Base-by-base conservation (phyloP, 2,888 invertebrate species). In the Cryptus armator region DNA sequence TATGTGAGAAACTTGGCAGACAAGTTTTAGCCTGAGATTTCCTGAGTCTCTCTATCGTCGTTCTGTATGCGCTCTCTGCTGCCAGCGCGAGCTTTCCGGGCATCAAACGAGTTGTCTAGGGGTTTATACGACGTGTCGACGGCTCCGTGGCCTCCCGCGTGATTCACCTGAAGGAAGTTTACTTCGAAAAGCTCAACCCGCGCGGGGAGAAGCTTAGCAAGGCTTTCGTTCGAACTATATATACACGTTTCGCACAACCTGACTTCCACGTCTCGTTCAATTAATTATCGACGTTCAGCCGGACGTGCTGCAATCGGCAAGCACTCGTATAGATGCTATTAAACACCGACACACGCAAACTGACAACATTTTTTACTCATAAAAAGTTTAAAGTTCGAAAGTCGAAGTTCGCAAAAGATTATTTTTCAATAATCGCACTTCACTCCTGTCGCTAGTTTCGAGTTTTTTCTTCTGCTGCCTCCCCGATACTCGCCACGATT, bases 401-500 rank as follows among this genome's bases (percentile, higher is more conserved):
- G 56, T 10, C 56, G 19, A 19, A 56, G 56, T 56, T 56, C 10
- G 0, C 19, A 16, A 56, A 56, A 24, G 19, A 56, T 24, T 12
- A 56, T 56, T 56, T 10, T 10, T 14, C 24, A 12, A 29, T 24
- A 29, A 75, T 75, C 48, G 64, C 51, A 79, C 79, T 68, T 48
- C n/a, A 37, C 56, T 48, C n/a, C 56, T 46, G 24, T 44, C 16
- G 32, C 56, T 16, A 53, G 59, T 64, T 44, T 44, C 70, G 62
- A 48, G 64, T 64, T 79, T 43, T 7, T 12, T 19, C 24, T 79
- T 86, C 68, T 87, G 0, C 32, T n/a, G 14, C 24, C 68, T 88
- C 90, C 81, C 88, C 89, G 89, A 62, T 43, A 66, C 76, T 51
- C 83, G 78, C 51, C 87, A 82, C 88, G 88, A 91, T 91, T 91